Percentiles rank a stretch among this genome's conserved stretches.
Evolutionary conservation across 2,888 invertebrate genomes (phyloP).

Genomic region (Apocheima hispidaria): DNA sequence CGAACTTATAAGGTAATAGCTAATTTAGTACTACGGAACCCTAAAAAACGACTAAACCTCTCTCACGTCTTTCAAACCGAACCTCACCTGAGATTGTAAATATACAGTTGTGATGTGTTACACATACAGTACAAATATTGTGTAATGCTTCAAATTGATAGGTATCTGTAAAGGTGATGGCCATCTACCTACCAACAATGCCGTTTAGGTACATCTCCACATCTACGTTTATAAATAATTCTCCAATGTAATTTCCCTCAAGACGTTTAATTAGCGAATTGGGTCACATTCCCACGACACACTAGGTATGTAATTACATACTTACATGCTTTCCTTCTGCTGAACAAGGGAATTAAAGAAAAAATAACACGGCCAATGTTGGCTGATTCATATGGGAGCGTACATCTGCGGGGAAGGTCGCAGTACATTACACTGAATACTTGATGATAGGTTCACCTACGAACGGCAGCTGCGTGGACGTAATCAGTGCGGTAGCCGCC

Average conservation of each 20-base stretch:
- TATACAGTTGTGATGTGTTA: too few species aligned
- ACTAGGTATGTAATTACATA: neutral
- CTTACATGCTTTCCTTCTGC: conserved; percentile 6
- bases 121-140: too few species aligned
- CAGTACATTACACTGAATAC: conserved; percentile 47
- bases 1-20: too few species aligned
- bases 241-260: conserved; percentile 7
- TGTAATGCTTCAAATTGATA: too few species aligned
- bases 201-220: neutral
- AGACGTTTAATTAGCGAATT: conserved; percentile 19
- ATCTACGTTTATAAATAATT: neutral
- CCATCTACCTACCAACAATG: neutral
- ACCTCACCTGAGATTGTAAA: too few species aligned
- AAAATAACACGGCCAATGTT: conserved; percentile 36
- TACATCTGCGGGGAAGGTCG: conserved; percentile 53
- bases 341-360: conserved; percentile 27
- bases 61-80: too few species aligned
- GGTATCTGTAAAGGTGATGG: too few species aligned
- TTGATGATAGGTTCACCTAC: conserved; percentile 46
- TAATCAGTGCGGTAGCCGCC: neutral
- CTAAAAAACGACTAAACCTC: too few species aligned
- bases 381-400: conserved; percentile 49
- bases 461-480: conserved; percentile 21
- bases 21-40: too few species aligned
- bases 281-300: conserved; percentile 22